Evolutionary conservation across 2,113 vertebrate species (phyloP).

Genomic region (Scytalopus superciliaris): DNA sequence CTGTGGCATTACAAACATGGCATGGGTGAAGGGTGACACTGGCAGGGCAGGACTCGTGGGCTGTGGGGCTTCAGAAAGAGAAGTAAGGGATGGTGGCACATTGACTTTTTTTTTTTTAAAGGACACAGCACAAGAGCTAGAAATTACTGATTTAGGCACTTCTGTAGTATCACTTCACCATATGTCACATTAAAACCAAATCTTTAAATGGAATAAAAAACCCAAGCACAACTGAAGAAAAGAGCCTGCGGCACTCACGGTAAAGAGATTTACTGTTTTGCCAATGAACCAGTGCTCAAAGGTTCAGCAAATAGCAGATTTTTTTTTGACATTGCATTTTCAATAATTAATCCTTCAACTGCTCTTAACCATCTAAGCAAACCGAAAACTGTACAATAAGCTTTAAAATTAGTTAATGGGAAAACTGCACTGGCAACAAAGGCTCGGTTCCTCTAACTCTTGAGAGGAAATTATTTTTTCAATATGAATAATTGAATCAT

Average conservation of each 20-base stretch:
- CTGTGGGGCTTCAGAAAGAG: not conserved
- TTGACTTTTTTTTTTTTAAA: not conserved
- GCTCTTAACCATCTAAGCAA: not conserved
- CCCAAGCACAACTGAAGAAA: not conserved
- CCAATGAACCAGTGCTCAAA: not conserved
- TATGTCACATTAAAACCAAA: not conserved
- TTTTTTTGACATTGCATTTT: not conserved
- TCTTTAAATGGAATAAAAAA: not conserved
- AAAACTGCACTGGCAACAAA: not conserved
- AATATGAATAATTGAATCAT: not conserved
- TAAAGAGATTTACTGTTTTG: not conserved
- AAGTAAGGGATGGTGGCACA: not conserved
- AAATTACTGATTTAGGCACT: not conserved
- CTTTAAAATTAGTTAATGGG: not conserved
- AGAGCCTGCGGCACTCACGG: not conserved
- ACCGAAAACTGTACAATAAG: not conserved
- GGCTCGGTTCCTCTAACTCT: not conserved
- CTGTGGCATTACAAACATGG: conserved; percentile 57
- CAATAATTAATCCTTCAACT: not conserved
- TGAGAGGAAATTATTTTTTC: not conserved
- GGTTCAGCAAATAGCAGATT: not conserved
- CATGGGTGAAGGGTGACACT: not conserved
- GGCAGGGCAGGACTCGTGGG: not conserved
- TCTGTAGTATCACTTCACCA: not conserved
- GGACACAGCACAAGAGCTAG: not conserved